Percentiles rank a stretch among this genome's conserved stretches.
phyloP scores from a whole-genome alignment of 37 sponge, comb jelly and placozoan species.

The Beroe forskalii region DNA sequence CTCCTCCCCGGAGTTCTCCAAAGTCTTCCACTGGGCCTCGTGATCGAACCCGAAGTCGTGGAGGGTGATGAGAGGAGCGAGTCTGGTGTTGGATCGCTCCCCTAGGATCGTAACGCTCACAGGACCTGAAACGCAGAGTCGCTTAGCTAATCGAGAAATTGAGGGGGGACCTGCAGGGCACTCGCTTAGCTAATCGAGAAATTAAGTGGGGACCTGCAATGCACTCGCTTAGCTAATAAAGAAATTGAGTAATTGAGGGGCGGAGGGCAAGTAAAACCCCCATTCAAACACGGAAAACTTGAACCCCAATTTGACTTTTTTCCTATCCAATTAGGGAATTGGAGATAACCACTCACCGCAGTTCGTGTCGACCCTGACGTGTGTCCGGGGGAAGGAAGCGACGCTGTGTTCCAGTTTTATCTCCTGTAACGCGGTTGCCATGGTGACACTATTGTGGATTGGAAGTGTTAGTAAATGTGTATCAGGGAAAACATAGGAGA shows the following conservation, averaged over 20 bases:
- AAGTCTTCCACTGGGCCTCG: constrained; percentile 30
- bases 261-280: too few relatives aligned
- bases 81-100: not conserved
- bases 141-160: too few relatives aligned
- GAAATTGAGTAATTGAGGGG: too few relatives aligned
- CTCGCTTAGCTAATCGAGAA: too few relatives aligned
- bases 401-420: constrained; percentile 12
- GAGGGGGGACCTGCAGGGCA: too few relatives aligned
- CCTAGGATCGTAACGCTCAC: constrained; percentile 12
- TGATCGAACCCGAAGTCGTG: constrained; percentile 61
- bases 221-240: too few relatives aligned
- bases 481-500: not conserved
- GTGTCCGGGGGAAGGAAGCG: not conserved
- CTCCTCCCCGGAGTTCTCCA: constrained; percentile 13
- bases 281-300: too few relatives aligned
- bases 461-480: constrained; percentile 30
- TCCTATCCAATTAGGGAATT: too few relatives aligned
- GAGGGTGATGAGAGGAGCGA: constrained; percentile 28
- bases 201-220: too few relatives aligned
- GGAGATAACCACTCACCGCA: constrained; percentile 22
- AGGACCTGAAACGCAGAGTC: constrained; percentile 5
- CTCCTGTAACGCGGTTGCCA: constrained; percentile 28
- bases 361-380: constrained; percentile 36
- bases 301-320: too few relatives aligned
- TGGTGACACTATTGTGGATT: not conserved